Evolutionary conservation across 2,113 vertebrate genomes (phyloP), one percentile per base, ranked within the genome.

Genomic region (Heterocephalus glaber): DNA sequence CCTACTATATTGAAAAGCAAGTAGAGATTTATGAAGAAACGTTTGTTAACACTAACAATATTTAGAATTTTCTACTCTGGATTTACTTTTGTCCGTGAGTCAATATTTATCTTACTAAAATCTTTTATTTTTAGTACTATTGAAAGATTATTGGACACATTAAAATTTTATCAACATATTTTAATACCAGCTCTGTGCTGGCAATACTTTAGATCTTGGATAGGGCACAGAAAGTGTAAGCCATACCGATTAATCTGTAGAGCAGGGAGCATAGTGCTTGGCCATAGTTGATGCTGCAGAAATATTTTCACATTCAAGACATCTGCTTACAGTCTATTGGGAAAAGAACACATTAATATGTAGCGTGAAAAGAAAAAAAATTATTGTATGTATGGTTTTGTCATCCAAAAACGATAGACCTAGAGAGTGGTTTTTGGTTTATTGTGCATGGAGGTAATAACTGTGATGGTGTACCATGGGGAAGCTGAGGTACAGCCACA

Each of bases 91-190:
- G n/a, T 79, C 35, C 68, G 33, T 33, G 44, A 82, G 52, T n/a
- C 60, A 87, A 70, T 80, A 76, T 66, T 93, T 16, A 79, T 66
- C 72, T 88, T 68, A 54, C 56, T 92, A 88, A 85, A 93, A 82
- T 79, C 1, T 7, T 92, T 83, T 70, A 65, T 94, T 79, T 28
- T 61, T 85, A 41, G 38, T 54, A 28, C 20, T 89, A 35, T 86
- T 93, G 76, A 94, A 97, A 94, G 76, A 61, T 80, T 77, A 58
- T 47, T 83, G 56, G 81, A 8, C 81, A 58, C 20, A 58, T 72
- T 93, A 19, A 12, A 87, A 92, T 11, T 93, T 88, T 87, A 82
- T 41, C 68, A 74, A 47, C 0, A 28, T 80, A 35, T 58, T 87
- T 74, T 76, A 47, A 86, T 87, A 65, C 17, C 3, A 63, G 41